Evolutionary conservation across 2,113 vertebrate species (phyloP).

Genomic region (Pongo abelii): DNA sequence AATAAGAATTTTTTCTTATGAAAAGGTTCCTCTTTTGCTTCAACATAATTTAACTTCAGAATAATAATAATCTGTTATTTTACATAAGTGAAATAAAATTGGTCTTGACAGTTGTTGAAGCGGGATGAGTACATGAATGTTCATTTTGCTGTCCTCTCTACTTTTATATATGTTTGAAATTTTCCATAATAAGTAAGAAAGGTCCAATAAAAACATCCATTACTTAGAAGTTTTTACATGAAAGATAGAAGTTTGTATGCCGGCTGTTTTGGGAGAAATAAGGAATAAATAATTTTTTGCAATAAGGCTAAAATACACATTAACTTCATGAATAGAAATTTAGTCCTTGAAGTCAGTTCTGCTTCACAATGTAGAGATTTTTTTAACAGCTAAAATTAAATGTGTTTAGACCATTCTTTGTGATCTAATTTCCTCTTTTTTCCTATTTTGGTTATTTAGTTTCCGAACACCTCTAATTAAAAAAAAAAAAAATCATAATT

Average conservation of each 20-base stretch:
- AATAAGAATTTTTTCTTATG: neutral
- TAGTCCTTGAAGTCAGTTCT: neutral
- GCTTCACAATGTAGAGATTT: neutral
- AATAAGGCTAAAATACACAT: neutral
- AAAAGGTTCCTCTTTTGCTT: neutral
- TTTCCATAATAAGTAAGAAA: neutral
- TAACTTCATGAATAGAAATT: neutral
- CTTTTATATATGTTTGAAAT: neutral
- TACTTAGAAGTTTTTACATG: neutral
- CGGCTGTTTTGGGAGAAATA: conserved; percentile 15
- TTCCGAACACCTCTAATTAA: neutral
- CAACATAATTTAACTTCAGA: neutral
- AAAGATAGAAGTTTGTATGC: neutral
- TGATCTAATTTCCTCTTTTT: neutral
- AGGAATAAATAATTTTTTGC: neutral
- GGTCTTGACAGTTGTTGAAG: neutral
- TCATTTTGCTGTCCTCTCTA: neutral
- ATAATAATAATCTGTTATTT: no score
- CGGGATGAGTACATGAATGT: neutral
- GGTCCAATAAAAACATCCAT: neutral
- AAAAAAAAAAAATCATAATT: neutral
- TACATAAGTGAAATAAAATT: neutral
- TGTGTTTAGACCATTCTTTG: neutral
- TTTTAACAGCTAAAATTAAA: neutral
- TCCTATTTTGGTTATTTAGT: neutral